Percentiles rank a stretch among this genome's conserved stretches.
Evolutionary conservation across 2,797 vertebrate genomes (phyloP).

Genomic region (Fringilla coelebs): DNA sequence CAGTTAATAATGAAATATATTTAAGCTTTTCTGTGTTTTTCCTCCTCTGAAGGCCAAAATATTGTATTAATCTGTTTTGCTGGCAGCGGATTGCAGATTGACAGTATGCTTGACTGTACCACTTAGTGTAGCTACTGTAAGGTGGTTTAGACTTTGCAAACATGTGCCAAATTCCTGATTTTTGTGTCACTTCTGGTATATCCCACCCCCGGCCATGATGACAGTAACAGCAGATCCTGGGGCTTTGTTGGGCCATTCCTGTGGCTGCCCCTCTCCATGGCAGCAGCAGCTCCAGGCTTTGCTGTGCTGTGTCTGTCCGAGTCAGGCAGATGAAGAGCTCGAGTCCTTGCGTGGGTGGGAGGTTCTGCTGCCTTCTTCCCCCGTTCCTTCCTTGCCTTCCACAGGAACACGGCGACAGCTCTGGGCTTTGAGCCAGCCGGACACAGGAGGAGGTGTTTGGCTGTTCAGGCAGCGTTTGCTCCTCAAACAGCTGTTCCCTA

Average conservation of each 20-base stretch:
- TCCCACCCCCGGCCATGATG: background rate
- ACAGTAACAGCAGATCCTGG: background rate
- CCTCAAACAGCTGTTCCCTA: constrained; percentile 63
- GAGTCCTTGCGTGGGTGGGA: constrained; percentile 3
- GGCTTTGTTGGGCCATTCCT: background rate
- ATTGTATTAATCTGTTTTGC: constrained; percentile 35
- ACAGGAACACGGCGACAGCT: constrained; percentile 23
- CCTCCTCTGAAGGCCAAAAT: constrained; percentile 7
- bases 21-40: constrained; percentile 36
- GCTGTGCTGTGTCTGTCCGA: background rate
- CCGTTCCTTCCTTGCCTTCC: constrained; percentile 13
- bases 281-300: background rate
- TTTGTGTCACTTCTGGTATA: background rate
- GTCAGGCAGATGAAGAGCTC: constrained; percentile 30
- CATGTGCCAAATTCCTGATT: background rate
- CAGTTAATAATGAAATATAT: constrained; percentile 24
- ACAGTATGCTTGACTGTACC: background rate
- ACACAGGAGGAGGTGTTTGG: constrained; percentile 61
- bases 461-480: constrained; percentile 50
- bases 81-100: constrained; percentile 24
- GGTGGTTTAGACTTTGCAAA: background rate
- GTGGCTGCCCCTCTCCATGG: background rate
- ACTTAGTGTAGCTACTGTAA: background rate
- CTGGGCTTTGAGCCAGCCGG: constrained; percentile 57
- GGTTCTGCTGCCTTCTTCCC: constrained; percentile 46